Evolutionary conservation across 2,113 vertebrate genomes (phyloP), one percentile per base, ranked within the genome.

Genomic region (Caranx melampygus): DNA sequence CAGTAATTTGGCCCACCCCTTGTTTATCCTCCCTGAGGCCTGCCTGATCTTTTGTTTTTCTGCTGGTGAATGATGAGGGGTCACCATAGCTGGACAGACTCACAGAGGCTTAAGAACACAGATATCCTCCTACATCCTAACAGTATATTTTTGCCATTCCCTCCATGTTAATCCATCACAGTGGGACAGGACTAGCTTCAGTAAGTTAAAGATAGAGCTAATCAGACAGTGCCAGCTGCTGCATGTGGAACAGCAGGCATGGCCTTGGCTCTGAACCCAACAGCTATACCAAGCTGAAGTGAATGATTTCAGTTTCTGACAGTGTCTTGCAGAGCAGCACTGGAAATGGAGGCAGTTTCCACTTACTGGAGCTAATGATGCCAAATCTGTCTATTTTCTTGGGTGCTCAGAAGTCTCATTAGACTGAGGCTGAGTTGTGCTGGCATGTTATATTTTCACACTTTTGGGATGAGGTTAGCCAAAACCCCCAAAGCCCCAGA

Each of bases 1-100:
- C 90, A 72, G n/a, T 93, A 87, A 90, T 94, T 93, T 92, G 69
- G 73, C 87, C 87, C 85, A 81, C 92, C 83, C 80, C 78, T 86
- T 91, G 86, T 92, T 92, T 92, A 90, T 84, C n/a, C 83, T 89
- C 18, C 16, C 18, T 37, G 20, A 34, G 66, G 55, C 76, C 64
- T 54, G 83, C 47, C 64, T 89, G 80, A 85, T 84, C 75, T 86
- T 15, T 75, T 90, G 83, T 92, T 91, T 89, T 91, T 67, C 72
- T 87, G 77, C 67, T 67, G 67, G 75, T 88, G 82, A 92, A 72
- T 79, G 90, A 91, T 90, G 89, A 90, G 60, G 67, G 87, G 82
- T 92, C 78, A 79, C 64, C 55, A 67, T 65, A 62, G 79, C 69
- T 77, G 83, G 67, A 83, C 81, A 71, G 34, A 61, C 52, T 78